Conservation (phyloP, 2,888 invertebrate species). For the Cosmia pyralina region DNA sequence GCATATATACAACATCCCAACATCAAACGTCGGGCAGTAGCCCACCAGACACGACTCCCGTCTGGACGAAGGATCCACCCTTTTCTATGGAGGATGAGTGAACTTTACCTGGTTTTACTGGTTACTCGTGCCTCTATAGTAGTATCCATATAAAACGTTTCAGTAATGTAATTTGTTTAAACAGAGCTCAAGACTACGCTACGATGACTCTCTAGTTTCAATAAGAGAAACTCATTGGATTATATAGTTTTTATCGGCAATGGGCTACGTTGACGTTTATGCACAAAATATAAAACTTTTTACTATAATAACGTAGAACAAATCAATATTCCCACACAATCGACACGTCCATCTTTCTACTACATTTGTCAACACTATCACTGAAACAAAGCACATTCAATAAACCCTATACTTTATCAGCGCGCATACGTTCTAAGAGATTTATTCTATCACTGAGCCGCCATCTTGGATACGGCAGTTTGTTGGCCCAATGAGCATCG, state of each 20-base stretch:
- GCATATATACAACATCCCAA: too few species aligned
- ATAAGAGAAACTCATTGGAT: background rate
- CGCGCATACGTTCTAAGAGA: constrained; percentile 71
- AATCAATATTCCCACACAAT: constrained; percentile 16
- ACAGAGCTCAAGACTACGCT: background rate
- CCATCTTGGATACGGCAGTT: constrained; percentile 66
- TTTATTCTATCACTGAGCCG: constrained; percentile 69
- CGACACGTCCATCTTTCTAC: constrained; percentile 49
- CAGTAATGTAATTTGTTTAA: background rate
- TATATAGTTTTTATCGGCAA: too few species aligned
- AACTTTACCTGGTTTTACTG: too few species aligned
- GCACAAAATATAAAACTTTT: background rate
- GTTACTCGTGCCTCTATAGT: too few species aligned
- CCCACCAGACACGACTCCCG: too few species aligned
- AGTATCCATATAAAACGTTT: background rate
- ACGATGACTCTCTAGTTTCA: background rate
- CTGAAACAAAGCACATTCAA: constrained; percentile 55
- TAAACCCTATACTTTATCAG: constrained; percentile 58
- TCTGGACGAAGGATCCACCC: too few species aligned
- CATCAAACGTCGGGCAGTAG: too few species aligned
- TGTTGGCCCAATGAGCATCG: constrained; percentile 68
- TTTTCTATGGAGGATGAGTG: too few species aligned
- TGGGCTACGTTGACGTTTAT: background rate
- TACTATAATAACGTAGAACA: background rate
- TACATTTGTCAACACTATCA: constrained; percentile 57